Percentiles rank a stretch among this genome's conserved stretches.
Evolutionary conservation across 2,888 invertebrate species (phyloP).

Genomic region (Dolichopus griseipennis): DNA sequence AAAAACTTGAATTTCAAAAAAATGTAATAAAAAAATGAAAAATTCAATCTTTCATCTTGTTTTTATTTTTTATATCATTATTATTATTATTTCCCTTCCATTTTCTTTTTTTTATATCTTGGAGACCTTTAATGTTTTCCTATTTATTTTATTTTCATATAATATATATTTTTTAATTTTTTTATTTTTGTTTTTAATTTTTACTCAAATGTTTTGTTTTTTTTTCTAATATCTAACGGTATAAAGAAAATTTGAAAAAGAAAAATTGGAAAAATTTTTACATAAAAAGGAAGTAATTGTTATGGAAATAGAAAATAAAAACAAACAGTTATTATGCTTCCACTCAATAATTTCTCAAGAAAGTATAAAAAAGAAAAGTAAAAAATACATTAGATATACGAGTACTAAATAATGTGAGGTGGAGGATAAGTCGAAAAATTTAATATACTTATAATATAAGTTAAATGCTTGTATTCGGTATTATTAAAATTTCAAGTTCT

Average conservation of each 20-base stretch:
- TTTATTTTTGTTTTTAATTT: background rate
- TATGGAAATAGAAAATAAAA: background rate
- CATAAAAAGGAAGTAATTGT: background rate
- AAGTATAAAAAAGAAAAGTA: background rate
- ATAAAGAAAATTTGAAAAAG: no score
- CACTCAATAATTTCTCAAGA: background rate
- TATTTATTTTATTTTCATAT: no score
- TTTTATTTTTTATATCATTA: background rate
- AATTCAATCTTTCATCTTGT: background rate
- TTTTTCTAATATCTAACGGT: no score
- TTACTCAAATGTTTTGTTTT: background rate
- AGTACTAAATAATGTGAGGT: no score
- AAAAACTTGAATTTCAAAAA: no score
- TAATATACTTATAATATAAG: no score
- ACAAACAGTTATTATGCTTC: background rate
- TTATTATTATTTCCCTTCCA: background rate
- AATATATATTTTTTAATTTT: background rate
- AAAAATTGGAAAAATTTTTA: background rate
- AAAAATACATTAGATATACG: no score
- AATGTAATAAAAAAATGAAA: background rate
- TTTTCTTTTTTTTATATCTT: background rate
- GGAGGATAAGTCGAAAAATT: no score
- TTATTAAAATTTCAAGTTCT: no score
- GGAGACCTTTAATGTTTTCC: background rate
- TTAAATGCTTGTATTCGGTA: no score